A percentile compares a stretch with the other conserved stretches of the same genome.
phyloP scores from a whole-genome alignment of 2,797 vertebrate species.

The Cirrhinus molitorella region DNA sequence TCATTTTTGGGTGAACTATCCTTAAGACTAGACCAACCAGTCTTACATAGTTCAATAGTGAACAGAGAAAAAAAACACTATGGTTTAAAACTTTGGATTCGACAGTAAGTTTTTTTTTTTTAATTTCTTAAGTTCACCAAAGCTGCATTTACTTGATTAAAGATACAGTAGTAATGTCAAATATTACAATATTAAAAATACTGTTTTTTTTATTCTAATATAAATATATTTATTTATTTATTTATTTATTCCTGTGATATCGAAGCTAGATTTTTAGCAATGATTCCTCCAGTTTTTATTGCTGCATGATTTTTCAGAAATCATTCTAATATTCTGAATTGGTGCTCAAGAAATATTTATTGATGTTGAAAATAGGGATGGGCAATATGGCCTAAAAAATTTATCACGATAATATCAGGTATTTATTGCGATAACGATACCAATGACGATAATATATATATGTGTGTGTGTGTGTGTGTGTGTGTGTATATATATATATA shows the following conservation, averaged over 20 bases:
- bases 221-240: background rate
- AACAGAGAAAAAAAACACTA: background rate
- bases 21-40: background rate
- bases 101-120: no score
- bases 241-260: background rate
- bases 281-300: background rate
- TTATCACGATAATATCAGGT: no score
- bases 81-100: no score
- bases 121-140: no score
- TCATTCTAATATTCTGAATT: background rate
- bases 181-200: background rate
- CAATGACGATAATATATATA: no score
- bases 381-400: no score
- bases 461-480: no score
- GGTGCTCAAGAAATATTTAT: background rate
- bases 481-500: no score
- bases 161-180: background rate
- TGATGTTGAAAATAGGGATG: background rate
- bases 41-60: background rate
- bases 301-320: background rate
- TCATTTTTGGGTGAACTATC: no score
- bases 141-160: background rate
- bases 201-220: background rate
- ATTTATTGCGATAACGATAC: no score
- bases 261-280: background rate